Evolutionary conservation across 2,888 invertebrate species (phyloP).

Genomic region (Eledona agricola): DNA sequence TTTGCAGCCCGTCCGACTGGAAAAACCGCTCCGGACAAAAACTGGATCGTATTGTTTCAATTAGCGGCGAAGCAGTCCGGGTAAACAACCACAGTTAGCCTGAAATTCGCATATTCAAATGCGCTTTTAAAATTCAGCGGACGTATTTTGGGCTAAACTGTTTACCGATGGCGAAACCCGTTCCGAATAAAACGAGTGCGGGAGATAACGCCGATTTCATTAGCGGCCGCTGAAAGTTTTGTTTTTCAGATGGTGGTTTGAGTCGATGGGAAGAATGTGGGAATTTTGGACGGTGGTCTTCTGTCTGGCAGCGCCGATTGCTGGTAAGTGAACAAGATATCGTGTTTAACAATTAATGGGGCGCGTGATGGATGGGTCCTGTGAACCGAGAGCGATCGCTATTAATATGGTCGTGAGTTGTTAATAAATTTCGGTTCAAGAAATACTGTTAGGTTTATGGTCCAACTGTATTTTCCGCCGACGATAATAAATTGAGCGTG

Average conservation of each 20-base stretch:
- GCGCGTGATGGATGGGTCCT: slow-evolving; percentile 6
- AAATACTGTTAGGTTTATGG: no score
- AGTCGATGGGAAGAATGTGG: slow-evolving; percentile 13
- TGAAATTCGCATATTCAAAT: slow-evolving; percentile 48
- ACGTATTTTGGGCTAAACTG: slow-evolving; percentile 41
- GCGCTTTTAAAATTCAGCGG: slow-evolving; percentile 36
- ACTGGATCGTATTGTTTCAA: no score
- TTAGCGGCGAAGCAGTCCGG: no score
- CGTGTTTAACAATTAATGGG: slow-evolving; percentile 15
- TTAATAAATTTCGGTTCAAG: not conserved
- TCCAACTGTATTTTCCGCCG: no score
- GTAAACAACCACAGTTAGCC: no score
- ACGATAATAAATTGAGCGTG: no score
- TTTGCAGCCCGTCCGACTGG: no score
- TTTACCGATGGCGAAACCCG: slow-evolving; percentile 24
- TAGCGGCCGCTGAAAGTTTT: no score
- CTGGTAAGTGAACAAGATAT: slow-evolving; percentile 28
- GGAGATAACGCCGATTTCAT: no score
- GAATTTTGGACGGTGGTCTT: slow-evolving; percentile 12
- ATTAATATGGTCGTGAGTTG: slow-evolving; percentile 4
- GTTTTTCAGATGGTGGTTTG: slow-evolving; percentile 33
- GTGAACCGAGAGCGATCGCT: no score
- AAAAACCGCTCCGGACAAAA: no score
- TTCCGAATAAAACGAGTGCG: no score
- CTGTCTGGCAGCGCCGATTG: slow-evolving; percentile 23